Base-by-base conservation (phyloP, 2,797 vertebrate genomes). In the Hippoglossus hippoglossus region DNA sequence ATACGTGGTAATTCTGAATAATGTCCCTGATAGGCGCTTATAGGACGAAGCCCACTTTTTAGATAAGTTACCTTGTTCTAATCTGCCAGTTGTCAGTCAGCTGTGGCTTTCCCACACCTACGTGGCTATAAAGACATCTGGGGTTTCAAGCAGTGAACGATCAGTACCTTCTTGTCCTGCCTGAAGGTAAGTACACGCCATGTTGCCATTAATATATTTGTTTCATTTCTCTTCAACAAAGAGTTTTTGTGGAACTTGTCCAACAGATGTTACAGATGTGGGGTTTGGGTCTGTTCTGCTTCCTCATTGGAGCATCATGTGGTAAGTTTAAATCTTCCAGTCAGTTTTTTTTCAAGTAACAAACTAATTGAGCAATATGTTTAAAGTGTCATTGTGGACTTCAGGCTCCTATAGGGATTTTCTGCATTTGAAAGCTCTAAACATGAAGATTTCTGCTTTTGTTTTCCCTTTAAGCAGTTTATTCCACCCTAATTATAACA, bases 201-300 rank as follows among this genome's bases (percentile, higher is more conserved):
- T 3, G 1, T 3, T 18, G 8, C 12, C 5, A 0, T 18, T 34
- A 8, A 8, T 2, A 2, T 26, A 15, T 16, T n/a, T 34, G 11
- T 41, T 50, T 34, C 9, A 53, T 28, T n/a, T 50, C 25, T 68
- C 11, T 28, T 7, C 3, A 56, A 53, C 5, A 1, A n/a, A 46
- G 64, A 11, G 1, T 49, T 62, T 11, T 69, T 2, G 41, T 65
- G 10, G 21, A 3, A 26, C 2, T 28, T 82, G 12, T 67, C 21
- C 60, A 73, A 63, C 70, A 93, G 91, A 93, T 93, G 90, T 60
- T 75, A 21, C 36, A 71, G 21, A 39, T 77, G 12, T 89, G 85
- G 88, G 67, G 70, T 71, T 60, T 81, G 44, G 49, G 62, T 68
- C 51, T 93, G 63, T 26, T 92, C 24, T 71, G 71, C 62, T 59